phyloP scores from a whole-genome alignment of 2,888 invertebrate species.

The Eupithecia exiguata region DNA sequence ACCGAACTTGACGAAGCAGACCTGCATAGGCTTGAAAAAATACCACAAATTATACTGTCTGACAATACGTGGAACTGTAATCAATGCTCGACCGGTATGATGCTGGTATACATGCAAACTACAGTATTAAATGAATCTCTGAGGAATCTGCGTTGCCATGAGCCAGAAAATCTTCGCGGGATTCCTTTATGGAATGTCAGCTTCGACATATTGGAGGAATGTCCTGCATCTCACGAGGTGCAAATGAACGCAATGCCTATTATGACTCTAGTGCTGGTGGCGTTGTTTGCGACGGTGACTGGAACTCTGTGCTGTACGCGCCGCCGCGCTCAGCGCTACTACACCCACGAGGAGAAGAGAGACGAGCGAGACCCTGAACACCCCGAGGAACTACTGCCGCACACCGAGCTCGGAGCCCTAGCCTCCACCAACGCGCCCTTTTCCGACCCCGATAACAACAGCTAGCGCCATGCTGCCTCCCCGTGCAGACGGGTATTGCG shows the following conservation, averaged over 20 bases:
- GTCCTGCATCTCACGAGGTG: slow-evolving; percentile 81
- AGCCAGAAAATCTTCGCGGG: slow-evolving; percentile 83
- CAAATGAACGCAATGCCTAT: slow-evolving; percentile 83
- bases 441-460: slow-evolving; percentile 63
- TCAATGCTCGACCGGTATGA: slow-evolving; percentile 84
- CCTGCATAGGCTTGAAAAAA: slow-evolving; percentile 83
- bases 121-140: slow-evolving; percentile 79
- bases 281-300: slow-evolving; percentile 80
- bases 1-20: slow-evolving; percentile 85
- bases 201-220: slow-evolving; percentile 66
- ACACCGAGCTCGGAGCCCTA: slow-evolving; percentile 68
- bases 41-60: slow-evolving; percentile 81
- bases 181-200: slow-evolving; percentile 61
- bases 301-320: slow-evolving; percentile 87
- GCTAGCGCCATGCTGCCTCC: slow-evolving; percentile 68
- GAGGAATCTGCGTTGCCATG: slow-evolving; percentile 82
- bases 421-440: slow-evolving; percentile 75
- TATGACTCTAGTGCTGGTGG: slow-evolving; percentile 71
- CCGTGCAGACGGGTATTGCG: slow-evolving; percentile 48
- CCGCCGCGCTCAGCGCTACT: slow-evolving; percentile 88
- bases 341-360: slow-evolving; percentile 90
- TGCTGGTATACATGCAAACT: slow-evolving; percentile 83
- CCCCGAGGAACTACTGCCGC: slow-evolving; percentile 69
- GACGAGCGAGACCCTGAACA: slow-evolving; percentile 71
- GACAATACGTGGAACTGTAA: slow-evolving; percentile 88